These are phyloP conservation scores for Poicephalus gulielmi DNA, from an alignment of 2,113 vertebrate genomes.

Conservation along the genomic window DNA sequence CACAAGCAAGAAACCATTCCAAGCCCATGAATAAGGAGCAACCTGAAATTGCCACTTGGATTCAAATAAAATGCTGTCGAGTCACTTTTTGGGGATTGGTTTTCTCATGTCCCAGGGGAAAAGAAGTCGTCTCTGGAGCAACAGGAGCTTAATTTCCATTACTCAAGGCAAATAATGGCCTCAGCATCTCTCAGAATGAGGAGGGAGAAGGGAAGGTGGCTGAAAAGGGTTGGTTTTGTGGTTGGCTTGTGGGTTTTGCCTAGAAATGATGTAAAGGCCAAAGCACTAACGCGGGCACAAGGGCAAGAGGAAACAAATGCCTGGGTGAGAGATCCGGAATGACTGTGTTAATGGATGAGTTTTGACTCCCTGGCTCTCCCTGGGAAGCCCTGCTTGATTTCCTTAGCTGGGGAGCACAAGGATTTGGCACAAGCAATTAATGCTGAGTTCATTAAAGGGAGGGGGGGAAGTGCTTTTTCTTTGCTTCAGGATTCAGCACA, in stretches of 20 bases:
- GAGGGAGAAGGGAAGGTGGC: neutral
- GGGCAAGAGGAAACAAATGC: conserved; percentile 16
- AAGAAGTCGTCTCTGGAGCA: neutral
- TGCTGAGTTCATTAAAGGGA: conserved; percentile 25
- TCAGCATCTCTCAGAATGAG: neutral
- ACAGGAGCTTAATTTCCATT: neutral
- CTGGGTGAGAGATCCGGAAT: conserved; percentile 41
- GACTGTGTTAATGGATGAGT: conserved; percentile 40
- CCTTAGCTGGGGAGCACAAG: conserved; percentile 43
- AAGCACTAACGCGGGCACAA: conserved; percentile 8
- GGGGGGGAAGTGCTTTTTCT: neutral
- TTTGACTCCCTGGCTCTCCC: conserved; percentile 3
- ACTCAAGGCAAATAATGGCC: neutral
- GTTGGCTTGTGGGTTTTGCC: neutral
- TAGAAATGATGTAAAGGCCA: conserved; percentile 33
- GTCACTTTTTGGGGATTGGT: neutral
- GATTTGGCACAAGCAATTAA: conserved; percentile 42
- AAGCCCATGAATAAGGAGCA: neutral
- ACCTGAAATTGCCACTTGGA: neutral
- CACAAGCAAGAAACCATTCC: neutral
- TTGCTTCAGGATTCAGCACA: neutral
- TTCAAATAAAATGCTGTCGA: neutral
- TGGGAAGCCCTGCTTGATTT: conserved; percentile 10
- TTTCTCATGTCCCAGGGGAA: neutral
- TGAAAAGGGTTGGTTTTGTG: neutral